phyloP scores from a whole-genome alignment of 2,113 vertebrate genomes.

The Ictalurus punctatus region DNA sequence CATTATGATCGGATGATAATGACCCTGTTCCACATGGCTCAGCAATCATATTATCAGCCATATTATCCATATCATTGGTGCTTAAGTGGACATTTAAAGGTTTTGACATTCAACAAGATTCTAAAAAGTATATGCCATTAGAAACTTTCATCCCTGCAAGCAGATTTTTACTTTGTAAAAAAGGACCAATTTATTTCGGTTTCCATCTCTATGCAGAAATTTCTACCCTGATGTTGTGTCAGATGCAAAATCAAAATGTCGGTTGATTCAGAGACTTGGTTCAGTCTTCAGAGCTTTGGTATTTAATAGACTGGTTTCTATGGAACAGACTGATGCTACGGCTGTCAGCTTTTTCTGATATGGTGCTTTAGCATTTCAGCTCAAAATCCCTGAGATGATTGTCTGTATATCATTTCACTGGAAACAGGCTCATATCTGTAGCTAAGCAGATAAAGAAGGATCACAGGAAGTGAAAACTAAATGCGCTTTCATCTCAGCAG shows the following conservation, averaged over 20 bases:
- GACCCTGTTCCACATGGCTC: background rate
- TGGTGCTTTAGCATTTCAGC: slow-evolving; percentile 10
- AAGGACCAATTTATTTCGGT: background rate
- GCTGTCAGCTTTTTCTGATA: slow-evolving; percentile 34
- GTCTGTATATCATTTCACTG: slow-evolving; percentile 16
- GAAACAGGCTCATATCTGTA: slow-evolving; percentile 3
- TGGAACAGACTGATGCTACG: slow-evolving; percentile 16
- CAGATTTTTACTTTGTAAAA: background rate
- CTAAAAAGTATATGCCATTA: background rate
- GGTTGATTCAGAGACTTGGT: background rate
- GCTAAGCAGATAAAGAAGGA: slow-evolving; percentile 39
- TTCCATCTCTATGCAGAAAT: background rate
- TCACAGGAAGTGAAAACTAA: slow-evolving; percentile 38
- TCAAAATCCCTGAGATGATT: slow-evolving; percentile 38
- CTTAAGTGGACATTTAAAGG: slow-evolving; percentile 7
- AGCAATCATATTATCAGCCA: slow-evolving; percentile 18
- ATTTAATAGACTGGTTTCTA: slow-evolving; percentile 25
- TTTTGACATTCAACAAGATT: background rate
- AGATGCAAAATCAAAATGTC: slow-evolving; percentile 12
- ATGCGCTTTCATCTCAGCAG: slow-evolving; percentile 40
- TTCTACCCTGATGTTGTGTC: background rate
- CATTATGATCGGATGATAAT: slow-evolving; percentile 21
- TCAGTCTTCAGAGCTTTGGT: slow-evolving; percentile 11
- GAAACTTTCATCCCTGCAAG: background rate
- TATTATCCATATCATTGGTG: slow-evolving; percentile 1